Percentiles rank a stretch among this genome's conserved stretches.
Evolutionary conservation across 2,113 vertebrate genomes (phyloP).

Genomic region (Forbesichthys papilliferus): DNA sequence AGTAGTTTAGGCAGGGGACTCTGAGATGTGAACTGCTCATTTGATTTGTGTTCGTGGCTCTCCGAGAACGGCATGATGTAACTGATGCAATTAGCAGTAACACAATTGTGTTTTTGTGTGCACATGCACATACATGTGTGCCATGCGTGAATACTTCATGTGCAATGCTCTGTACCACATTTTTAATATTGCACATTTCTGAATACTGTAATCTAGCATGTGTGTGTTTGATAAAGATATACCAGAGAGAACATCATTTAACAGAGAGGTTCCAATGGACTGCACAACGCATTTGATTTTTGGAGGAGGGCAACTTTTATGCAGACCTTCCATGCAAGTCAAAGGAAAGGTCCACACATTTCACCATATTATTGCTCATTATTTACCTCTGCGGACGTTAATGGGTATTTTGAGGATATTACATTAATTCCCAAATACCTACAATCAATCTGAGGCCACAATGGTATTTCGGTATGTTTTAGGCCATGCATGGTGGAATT

Average conservation of each 20-base stretch:
- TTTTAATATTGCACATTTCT: not conserved
- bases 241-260: not conserved
- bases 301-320: no score
- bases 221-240: constrained; percentile 5
- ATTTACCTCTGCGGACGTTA: no score
- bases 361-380: no score
- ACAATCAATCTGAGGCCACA: no score
- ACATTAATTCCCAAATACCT: no score
- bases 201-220: not conserved
- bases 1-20: constrained; percentile 58
- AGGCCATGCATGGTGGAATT: no score
- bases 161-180: not conserved
- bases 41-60: constrained; percentile 66
- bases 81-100: constrained; percentile 72
- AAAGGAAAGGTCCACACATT: no score
- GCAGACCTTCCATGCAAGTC: no score
- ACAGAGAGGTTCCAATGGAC: no score
- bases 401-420: no score
- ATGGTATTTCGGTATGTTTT: no score
- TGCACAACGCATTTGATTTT: no score
- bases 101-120: constrained; percentile 39
- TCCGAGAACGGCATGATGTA: constrained; percentile 55
- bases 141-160: not conserved
- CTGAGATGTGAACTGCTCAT: constrained; percentile 57
- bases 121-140: not conserved